Evolutionary conservation across 1,140 invertebrate genomes (phyloP).

Genomic region (Brachionus sp.): DNA sequence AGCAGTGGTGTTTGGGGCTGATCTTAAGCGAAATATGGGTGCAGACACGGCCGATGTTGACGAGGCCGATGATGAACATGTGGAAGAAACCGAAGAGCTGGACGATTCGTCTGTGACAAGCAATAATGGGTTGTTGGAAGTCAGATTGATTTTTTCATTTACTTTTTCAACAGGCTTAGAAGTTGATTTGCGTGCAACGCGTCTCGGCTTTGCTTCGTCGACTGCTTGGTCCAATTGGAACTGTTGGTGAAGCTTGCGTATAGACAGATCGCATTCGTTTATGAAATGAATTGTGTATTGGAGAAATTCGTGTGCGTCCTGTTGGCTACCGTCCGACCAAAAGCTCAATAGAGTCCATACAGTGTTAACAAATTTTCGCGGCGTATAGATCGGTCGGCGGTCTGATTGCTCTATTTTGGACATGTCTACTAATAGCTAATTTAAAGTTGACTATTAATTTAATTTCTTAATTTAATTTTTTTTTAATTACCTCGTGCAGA

Average conservation of each 20-base stretch:
- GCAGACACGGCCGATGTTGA: constrained; percentile 5
- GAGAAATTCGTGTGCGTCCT: constrained; percentile 45
- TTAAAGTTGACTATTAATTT: neutral
- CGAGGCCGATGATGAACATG: constrained; percentile 11
- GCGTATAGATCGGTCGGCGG: constrained; percentile 21
- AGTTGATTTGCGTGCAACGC: neutral
- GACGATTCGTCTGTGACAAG: constrained; percentile 5
- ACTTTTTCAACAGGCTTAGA: neutral
- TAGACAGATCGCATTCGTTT: constrained; percentile 36
- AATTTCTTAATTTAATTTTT: neutral
- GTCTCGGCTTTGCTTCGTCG: neutral
- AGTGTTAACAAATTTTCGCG: constrained; percentile 40
- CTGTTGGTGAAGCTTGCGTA: constrained; percentile 26
- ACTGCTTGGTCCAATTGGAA: neutral
- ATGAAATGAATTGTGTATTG: constrained; percentile 44
- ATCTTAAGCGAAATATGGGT: neutral
- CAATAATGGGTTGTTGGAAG: neutral
- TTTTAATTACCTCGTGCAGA: neutral
- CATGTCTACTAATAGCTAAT: constrained; percentile 35
- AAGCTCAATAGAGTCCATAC: constrained; percentile 22
- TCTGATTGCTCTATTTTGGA: constrained; percentile 37
- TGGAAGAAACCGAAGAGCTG: neutral
- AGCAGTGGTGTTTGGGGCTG: neutral
- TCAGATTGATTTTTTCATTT: neutral
- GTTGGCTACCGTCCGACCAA: constrained; percentile 35